Conservation (phyloP, 2,888 invertebrate species). For the Polietes domitor region DNA sequence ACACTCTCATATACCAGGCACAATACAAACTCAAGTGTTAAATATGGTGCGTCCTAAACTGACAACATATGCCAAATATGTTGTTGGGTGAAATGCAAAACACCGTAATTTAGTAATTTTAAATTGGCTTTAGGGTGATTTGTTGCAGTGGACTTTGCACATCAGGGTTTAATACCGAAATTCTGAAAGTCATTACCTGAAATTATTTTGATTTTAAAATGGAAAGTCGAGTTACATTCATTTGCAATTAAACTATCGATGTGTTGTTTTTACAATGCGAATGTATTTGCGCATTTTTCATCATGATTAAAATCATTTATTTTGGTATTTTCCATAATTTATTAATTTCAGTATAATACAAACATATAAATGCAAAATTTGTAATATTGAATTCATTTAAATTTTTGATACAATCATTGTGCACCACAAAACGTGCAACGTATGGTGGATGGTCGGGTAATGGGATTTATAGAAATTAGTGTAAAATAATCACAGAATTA, state of each 20-base stretch:
- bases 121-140: too few species aligned
- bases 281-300: slow-evolving; percentile 26
- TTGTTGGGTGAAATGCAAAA: background rate
- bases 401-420: background rate
- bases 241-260: too few species aligned
- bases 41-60: slow-evolving; percentile 14
- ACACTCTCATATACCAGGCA: background rate
- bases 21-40: slow-evolving; percentile 27
- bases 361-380: slow-evolving; percentile 36
- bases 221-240: too few species aligned
- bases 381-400: slow-evolving; percentile 23
- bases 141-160: too few species aligned
- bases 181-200: too few species aligned
- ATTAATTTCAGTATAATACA: slow-evolving; percentile 24
- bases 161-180: too few species aligned
- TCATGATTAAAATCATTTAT: slow-evolving; percentile 41
- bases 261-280: background rate
- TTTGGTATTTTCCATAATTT: slow-evolving; percentile 33
- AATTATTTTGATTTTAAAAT: too few species aligned
- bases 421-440: background rate
- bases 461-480: slow-evolving; percentile 32
- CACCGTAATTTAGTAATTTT: too few species aligned
- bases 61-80: background rate
- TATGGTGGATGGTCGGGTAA: background rate
- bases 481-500: slow-evolving; percentile 13